Conservation (phyloP, 53 echinoderm and acorn worm genomes). For the Arbacia lixula region DNA sequence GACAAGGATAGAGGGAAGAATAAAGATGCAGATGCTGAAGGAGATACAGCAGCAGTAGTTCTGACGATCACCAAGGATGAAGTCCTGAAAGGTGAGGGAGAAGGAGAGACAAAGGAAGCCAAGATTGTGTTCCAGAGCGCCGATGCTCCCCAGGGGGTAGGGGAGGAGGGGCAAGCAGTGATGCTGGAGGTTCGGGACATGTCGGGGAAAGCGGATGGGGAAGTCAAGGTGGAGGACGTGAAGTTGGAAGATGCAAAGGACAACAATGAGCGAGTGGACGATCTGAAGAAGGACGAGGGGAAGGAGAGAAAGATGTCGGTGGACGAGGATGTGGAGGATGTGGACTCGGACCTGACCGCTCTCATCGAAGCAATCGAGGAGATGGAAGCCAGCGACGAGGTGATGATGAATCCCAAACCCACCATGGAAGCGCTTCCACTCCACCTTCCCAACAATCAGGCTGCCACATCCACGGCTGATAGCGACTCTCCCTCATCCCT, state of each 20-base stretch:
- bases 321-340: slow-evolving; percentile 61
- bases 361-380: slow-evolving; percentile 64
- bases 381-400: slow-evolving; percentile 21
- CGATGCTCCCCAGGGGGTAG: neutral
- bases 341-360: slow-evolving; percentile 48
- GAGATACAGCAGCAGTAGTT: slow-evolving; percentile 23
- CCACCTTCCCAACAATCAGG: neutral
- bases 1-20: slow-evolving; percentile 1
- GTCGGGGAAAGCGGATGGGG: neutral
- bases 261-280: slow-evolving; percentile 9
- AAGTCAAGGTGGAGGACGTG: slow-evolving; percentile 3
- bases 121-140: slow-evolving; percentile 34
- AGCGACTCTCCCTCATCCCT: neutral
- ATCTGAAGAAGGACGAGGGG: slow-evolving; percentile 46
- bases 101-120: slow-evolving; percentile 28
- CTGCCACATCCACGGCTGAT: no score
- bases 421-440: slow-evolving; percentile 32
- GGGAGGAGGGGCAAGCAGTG: slow-evolving; percentile 26
- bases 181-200: slow-evolving; percentile 4
- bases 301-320: slow-evolving; percentile 32
- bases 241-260: neutral
- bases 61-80: slow-evolving; percentile 36
- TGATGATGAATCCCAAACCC: slow-evolving; percentile 7
- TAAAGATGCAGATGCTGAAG: slow-evolving; percentile 14
- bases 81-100: slow-evolving; percentile 27